These are phyloP conservation scores for Menura novaehollandiae DNA, from an alignment of 2,113 vertebrate genomes.

Conservation along the genomic window DNA sequence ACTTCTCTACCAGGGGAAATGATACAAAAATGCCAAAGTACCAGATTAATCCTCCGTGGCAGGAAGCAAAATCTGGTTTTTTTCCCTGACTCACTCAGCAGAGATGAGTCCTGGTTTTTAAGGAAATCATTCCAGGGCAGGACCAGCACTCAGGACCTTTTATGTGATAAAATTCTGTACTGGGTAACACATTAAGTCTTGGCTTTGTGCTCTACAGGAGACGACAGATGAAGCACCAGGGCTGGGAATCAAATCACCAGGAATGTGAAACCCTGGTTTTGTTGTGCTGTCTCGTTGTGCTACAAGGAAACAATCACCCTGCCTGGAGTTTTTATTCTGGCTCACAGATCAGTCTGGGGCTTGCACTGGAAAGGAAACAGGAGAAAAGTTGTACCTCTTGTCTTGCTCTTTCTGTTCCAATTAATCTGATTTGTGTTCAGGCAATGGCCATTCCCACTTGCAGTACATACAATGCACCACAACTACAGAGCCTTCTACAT, in stretches of 20 bases:
- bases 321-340: not conserved
- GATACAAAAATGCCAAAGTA: not conserved
- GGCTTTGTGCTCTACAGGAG: not conserved
- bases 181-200: not conserved
- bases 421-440: constrained; percentile 17
- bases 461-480: not conserved
- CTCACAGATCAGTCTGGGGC: not conserved
- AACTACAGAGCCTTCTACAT: not conserved
- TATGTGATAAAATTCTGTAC: not conserved
- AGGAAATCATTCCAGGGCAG: not conserved
- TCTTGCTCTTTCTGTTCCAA: not conserved
- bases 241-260: not conserved
- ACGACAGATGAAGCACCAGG: not conserved
- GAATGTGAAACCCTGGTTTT: not conserved
- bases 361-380: not conserved
- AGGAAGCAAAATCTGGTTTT: not conserved
- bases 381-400: not conserved
- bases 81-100: not conserved
- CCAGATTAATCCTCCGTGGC: not conserved
- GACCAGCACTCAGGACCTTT: not conserved
- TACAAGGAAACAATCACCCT: not conserved
- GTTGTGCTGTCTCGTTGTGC: not conserved
- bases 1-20: not conserved
- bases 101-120: not conserved
- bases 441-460: not conserved